Conservation (phyloP, 2,797 vertebrate species). For the Trichosurus vulpecula region DNA sequence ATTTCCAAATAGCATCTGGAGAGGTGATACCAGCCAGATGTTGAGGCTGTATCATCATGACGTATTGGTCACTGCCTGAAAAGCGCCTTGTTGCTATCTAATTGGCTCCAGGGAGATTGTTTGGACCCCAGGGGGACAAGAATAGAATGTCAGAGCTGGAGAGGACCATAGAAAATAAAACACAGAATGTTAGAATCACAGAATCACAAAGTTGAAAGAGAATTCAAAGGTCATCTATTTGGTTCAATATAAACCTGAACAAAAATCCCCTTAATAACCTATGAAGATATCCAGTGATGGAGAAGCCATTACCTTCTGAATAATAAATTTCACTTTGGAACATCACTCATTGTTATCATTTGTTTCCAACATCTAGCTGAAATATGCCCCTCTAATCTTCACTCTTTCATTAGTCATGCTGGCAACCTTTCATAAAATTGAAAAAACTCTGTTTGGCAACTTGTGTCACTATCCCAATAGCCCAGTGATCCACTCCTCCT, state of each 20-base stretch:
- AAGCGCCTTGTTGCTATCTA: not conserved
- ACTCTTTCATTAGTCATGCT: not conserved
- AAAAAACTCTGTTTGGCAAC: not conserved
- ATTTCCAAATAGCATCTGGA: not conserved
- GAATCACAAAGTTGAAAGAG: not conserved
- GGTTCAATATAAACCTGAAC: not conserved
- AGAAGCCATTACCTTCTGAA: not conserved
- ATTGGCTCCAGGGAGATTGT: not conserved
- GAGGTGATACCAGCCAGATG: not conserved
- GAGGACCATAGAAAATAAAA: not conserved
- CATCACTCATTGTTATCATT: not conserved
- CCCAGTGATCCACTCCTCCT: not conserved
- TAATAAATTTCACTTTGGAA: not conserved
- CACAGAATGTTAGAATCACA: not conserved
- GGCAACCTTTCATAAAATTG: not conserved
- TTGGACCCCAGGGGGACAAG: not conserved
- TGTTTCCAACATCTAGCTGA: not conserved
- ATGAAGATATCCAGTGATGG: not conserved
- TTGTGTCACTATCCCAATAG: not conserved
- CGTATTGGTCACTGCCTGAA: not conserved
- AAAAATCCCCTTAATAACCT: not conserved
- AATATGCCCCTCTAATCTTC: not conserved
- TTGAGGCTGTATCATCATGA: not conserved
- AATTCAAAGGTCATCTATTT: not conserved
- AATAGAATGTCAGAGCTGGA: not conserved